Evolutionary conservation across 2,797 vertebrate genomes (phyloP), one percentile per base, ranked within the genome.

Genomic region (Phyllotis vaccarum): DNA sequence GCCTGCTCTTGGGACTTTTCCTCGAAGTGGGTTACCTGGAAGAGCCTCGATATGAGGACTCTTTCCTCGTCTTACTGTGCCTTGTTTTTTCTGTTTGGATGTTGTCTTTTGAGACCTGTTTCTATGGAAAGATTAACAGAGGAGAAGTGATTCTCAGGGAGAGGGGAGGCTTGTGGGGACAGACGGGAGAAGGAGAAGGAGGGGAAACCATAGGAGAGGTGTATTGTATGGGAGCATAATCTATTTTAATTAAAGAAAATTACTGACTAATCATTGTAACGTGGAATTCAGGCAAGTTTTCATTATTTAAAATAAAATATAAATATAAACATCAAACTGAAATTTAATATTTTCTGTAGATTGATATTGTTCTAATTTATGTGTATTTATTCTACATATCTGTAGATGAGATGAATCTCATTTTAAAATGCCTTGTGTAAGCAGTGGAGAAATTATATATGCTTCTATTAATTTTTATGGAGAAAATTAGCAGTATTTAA

Each of bases 401-500:
- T 93, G 56, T 75, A 78, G 90, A 90, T 54, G 34, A 82, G 16
- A 54, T 9, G 3, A 91, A 43, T 24, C 24, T 86, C 62, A 86
- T 80, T 97, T 90, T 12, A 40, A 96, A 85, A 89, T 90, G 52
- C 43, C 74, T 13, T 80, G 62, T 37, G 83, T 68, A 16, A 9
- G 86, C 8, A 0, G 54, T 11, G 81, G 58, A 90, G 62, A 88
- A 52, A 56, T 74, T 37, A 89, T 68, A 80, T 83, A 90, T 29
- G 56, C 0, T 0, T 90, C 62, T 19, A 60, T 37, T 5, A 22
- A 68, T 95, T 98, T 97, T 94, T 31, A 31, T 89, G 93, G 78
- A 86, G 93, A 97, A 97, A 86, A 90, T 86, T 97, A 90, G 95
- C 75, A 94, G 90, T 96, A 97, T 92, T 97, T 97, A 91, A 97